A percentile compares a stretch with the other conserved stretches of the same genome.
Evolutionary conservation across 1,140 invertebrate genomes (phyloP).

Genomic region (Drosophila willistoni): DNA sequence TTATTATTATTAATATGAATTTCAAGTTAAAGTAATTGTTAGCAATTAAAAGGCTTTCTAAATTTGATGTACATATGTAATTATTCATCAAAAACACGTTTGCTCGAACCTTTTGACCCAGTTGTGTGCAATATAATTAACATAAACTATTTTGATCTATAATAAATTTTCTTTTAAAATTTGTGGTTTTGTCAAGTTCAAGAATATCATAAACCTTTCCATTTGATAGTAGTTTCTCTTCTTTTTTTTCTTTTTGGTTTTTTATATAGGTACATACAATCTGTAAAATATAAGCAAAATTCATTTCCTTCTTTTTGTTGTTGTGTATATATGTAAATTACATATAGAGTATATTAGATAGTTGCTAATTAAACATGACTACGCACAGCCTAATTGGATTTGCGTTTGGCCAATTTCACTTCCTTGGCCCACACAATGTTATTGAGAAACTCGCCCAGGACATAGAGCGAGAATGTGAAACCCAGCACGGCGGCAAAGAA

Average conservation of each 20-base stretch:
- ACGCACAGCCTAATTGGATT: constrained; percentile 60
- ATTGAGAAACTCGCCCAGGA: constrained; percentile 89
- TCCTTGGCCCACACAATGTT: constrained; percentile 89
- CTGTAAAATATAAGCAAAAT: constrained; percentile 41
- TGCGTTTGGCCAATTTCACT: constrained; percentile 84
- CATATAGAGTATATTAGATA: constrained; percentile 31
- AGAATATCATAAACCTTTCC: constrained; percentile 49
- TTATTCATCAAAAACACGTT: constrained; percentile 15
- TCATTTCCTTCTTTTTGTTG: constrained; percentile 16
- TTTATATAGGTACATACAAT: constrained; percentile 26
- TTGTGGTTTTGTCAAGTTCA: constrained; percentile 30
- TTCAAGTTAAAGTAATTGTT: constrained; percentile 67
- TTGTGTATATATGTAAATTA: neutral
- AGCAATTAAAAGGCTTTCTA: constrained; percentile 53
- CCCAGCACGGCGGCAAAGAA: constrained; percentile 88
- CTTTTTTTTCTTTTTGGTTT: neutral
- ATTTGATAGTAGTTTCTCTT: constrained; percentile 26
- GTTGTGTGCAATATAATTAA: constrained; percentile 12
- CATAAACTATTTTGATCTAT: constrained; percentile 47
- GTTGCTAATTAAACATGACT: constrained; percentile 60
- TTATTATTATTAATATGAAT: constrained; percentile 58
- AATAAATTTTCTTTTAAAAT: constrained; percentile 39
- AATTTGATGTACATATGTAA: constrained; percentile 26
- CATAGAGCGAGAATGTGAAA: constrained; percentile 86
- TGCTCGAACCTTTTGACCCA: neutral